Evolutionary conservation across 2,797 vertebrate species (phyloP).

Genomic region (Tapera naevia): DNA sequence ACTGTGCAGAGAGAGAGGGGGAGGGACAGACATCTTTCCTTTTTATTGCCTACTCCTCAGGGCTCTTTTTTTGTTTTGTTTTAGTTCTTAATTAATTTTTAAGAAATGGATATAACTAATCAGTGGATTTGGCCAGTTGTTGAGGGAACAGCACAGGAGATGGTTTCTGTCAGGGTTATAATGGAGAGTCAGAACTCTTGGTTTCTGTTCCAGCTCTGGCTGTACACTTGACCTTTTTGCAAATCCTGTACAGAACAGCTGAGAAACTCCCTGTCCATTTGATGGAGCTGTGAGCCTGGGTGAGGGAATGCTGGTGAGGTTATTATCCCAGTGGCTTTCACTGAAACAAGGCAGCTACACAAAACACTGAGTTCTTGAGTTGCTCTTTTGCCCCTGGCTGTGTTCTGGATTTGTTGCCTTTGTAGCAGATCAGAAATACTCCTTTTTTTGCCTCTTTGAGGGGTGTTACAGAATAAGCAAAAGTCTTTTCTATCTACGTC

Average conservation of each 20-base stretch:
- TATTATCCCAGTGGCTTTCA: not conserved
- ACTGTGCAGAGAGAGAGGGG: not conserved
- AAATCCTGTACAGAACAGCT: not conserved
- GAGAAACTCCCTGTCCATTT: not conserved
- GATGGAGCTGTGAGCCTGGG: not conserved
- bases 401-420: not conserved
- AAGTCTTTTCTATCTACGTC: not conserved
- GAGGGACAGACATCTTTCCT: not conserved
- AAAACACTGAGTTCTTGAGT: not conserved
- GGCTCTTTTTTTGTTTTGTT: not conserved
- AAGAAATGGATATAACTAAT: conserved; percentile 29
- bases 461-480: not conserved
- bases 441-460: not conserved
- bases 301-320: not conserved
- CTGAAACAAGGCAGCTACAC: not conserved
- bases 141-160: not conserved
- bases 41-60: not conserved
- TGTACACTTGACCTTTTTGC: conserved; percentile 31
- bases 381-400: not conserved
- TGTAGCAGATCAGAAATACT: not conserved
- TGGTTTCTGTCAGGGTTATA: not conserved
- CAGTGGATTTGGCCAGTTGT: not conserved
- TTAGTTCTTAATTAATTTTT: conserved; percentile 26
- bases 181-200: not conserved
- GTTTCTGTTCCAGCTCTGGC: not conserved